Conservation (phyloP, 2,888 invertebrate genomes). For the Chymomyza amoena region DNA sequence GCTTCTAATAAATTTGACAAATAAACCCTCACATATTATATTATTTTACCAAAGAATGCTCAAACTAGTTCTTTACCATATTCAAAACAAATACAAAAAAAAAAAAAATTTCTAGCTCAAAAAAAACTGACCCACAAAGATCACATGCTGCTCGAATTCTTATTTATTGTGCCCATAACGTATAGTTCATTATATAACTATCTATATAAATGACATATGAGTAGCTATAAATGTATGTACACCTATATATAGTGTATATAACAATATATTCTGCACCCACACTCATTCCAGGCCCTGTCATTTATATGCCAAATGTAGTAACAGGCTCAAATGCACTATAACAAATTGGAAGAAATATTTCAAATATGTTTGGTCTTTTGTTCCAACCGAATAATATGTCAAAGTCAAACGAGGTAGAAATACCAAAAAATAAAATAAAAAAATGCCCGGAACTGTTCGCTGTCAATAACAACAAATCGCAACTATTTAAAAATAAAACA, state of each 20-base stretch:
- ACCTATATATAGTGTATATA: too few relatives aligned
- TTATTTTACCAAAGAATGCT: too few relatives aligned
- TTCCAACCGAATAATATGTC: constrained; percentile 46
- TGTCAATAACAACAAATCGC: constrained; percentile 48
- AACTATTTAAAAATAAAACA: constrained; percentile 44
- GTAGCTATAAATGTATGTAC: not conserved
- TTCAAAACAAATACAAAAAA: not conserved
- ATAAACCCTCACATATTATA: too few relatives aligned
- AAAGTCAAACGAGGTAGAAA: constrained; percentile 42
- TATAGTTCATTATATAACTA: not conserved
- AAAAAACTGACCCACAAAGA: not conserved
- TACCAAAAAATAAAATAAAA: not conserved
- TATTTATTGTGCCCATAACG: not conserved
- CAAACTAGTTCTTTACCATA: too few relatives aligned
- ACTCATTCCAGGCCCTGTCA: not conserved
- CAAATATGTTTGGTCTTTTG: constrained; percentile 28
- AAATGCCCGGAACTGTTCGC: not conserved
- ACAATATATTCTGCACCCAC: not conserved
- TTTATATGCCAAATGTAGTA: not conserved
- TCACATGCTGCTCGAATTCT: not conserved
- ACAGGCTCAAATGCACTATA: constrained; percentile 14
- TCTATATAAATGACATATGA: not conserved
- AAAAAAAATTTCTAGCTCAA: too few relatives aligned
- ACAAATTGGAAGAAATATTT: constrained; percentile 53
- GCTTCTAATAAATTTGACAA: too few relatives aligned